Base-by-base conservation (phyloP, 2,888 invertebrate species). In the Orthosia cruda region DNA sequence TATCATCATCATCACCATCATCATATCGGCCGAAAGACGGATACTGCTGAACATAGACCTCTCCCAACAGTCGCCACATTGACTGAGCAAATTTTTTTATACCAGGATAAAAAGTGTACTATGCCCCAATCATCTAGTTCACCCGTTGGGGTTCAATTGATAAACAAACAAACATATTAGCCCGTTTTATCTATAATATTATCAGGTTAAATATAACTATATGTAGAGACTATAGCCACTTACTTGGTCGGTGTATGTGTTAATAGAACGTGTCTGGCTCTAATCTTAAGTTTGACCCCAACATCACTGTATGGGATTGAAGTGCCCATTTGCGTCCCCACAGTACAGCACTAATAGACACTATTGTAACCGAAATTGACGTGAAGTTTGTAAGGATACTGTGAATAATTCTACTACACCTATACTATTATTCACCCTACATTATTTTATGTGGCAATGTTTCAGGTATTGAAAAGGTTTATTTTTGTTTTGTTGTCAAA, bases 261-360 rank as follows among this genome's bases (percentile, higher is more conserved):
- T n/a, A n/a, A n/a, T n/a, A n/a, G n/a, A n/a, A n/a, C 52, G 40
- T 62, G 52, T 71, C 26, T 26, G 65, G 9, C 20, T 66, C 26
- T 57, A 49, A 62, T 62, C 49, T 58, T 63, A 71, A 62, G 26
- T 47, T 54, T 59, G 40, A 20, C 59, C 50, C 12, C 16, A 61
- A 61, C 45, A 63, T 52, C 20, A 55, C 16, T 40, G 12, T 32
- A 26, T 20, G 47, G 1, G 32, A n/a, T 23, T 16, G 20, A 66
- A 62, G 55, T 63, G 20, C 20, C 54, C 58, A 32, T 77, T 77
- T 55, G 16, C 13, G n/a, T 52, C 15, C 47, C 55, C 55, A 55
- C 59, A 32, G n/a, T 45, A 64, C 16, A 50, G 4, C 32, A 26
- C 50, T 50, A 54, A 59, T 47, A 47, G 23, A 75, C 58, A 40